Evolutionary conservation across 2,888 invertebrate genomes (phyloP).

Genomic region (Deroplatys truncata): DNA sequence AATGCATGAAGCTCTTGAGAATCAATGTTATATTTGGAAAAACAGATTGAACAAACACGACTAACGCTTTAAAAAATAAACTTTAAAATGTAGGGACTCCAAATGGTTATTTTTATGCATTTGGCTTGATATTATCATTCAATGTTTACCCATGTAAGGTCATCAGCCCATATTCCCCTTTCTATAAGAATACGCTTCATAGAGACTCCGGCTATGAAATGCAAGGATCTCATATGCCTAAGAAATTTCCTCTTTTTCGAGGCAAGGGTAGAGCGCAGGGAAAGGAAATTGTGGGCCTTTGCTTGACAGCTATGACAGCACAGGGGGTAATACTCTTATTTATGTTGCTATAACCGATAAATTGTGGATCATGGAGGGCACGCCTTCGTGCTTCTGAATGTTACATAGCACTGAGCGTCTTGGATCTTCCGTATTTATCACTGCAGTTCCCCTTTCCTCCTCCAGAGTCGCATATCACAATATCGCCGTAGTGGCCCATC

Average conservation of each 20-base stretch:
- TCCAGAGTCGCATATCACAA: neutral
- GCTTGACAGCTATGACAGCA: neutral
- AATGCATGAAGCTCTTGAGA: too few relatives aligned
- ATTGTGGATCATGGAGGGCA: neutral
- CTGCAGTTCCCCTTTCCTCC: neutral
- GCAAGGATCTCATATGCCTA: neutral
- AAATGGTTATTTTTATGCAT: too few relatives aligned
- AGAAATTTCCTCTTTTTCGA: neutral
- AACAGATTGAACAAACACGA: too few relatives aligned
- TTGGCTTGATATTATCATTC: too few relatives aligned
- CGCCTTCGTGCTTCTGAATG: neutral
- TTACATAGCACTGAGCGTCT: neutral
- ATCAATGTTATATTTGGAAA: too few relatives aligned
- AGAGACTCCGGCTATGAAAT: neutral
- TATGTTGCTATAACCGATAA: neutral
- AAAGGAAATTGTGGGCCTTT: neutral
- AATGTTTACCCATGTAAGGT: too few relatives aligned
- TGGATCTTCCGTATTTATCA: neutral
- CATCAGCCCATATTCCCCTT: too few relatives aligned
- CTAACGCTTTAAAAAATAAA: too few relatives aligned
- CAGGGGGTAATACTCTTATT: neutral
- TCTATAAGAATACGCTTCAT: neutral
- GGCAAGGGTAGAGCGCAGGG: neutral
- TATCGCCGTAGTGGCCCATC: neutral
- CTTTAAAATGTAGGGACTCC: too few relatives aligned